Conservation (phyloP, 2,888 invertebrate species). For the Peribatodes rhomboidaria region DNA sequence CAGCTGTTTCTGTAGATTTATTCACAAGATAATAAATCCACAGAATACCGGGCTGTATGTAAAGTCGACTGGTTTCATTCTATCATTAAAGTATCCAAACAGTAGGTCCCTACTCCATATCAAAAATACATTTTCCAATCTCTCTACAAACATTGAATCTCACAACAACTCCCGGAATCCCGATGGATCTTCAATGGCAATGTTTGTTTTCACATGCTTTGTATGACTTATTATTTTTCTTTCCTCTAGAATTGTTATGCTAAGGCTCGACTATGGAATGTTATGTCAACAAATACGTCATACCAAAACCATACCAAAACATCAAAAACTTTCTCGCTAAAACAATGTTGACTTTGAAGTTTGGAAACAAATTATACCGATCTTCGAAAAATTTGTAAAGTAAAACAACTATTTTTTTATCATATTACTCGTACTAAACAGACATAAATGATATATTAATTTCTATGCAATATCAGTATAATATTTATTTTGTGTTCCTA, state of each 20-base stretch:
- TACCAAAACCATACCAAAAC: not conserved
- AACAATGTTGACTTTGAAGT: not conserved
- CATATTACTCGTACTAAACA: no score
- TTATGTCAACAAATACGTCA: slow-evolving; percentile 6
- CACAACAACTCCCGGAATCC: slow-evolving; percentile 24
- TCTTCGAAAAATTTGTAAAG: no score
- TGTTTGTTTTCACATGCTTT: slow-evolving; percentile 25
- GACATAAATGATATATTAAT: no score
- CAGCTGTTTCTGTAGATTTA: no score
- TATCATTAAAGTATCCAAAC: slow-evolving; percentile 20
- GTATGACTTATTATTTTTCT: slow-evolving; percentile 29
- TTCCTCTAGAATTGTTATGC: slow-evolving; percentile 2
- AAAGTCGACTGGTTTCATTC: not conserved
- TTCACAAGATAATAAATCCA: no score
- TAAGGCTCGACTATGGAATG: not conserved
- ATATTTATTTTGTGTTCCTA: no score
- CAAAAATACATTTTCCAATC: slow-evolving; percentile 19
- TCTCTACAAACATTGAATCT: slow-evolving; percentile 23
- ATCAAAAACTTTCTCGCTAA: not conserved
- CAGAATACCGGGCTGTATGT: no score
- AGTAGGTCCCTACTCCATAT: slow-evolving; percentile 6
- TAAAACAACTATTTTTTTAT: no score
- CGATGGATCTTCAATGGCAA: slow-evolving; percentile 21
- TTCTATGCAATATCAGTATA: no score
- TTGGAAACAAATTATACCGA: no score